Conservation (phyloP, 2,113 vertebrate genomes). For the Eurystomus gularis region DNA sequence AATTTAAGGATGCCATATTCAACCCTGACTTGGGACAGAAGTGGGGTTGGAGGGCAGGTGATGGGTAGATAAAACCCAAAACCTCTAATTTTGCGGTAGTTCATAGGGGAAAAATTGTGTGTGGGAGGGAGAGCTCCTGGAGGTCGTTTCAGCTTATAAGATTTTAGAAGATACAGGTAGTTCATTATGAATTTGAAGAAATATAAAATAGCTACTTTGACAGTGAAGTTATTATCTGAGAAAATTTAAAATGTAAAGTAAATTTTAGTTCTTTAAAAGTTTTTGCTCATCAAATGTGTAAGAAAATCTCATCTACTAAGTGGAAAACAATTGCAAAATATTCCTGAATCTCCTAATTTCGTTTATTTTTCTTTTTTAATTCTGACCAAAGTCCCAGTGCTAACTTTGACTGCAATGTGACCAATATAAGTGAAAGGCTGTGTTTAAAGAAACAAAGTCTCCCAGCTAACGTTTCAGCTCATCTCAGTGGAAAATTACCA, state of each 20-base stretch:
- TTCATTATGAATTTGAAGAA: not conserved
- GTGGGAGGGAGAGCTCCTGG: not conserved
- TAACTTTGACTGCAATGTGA: not conserved
- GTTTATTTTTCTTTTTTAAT: not conserved
- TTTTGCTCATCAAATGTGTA: not conserved
- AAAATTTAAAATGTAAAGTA: not conserved
- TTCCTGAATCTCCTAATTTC: not conserved
- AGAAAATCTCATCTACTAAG: not conserved
- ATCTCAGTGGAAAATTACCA: not conserved
- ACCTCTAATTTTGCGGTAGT: not conserved
- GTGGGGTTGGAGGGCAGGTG: rapidly evolving
- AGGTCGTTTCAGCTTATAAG: not conserved
- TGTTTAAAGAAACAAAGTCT: not conserved
- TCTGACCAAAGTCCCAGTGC: no score
- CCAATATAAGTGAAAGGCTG: not conserved
- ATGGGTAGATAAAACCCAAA: not conserved
- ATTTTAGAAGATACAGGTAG: not conserved
- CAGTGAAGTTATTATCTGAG: not conserved
- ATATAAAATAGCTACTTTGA: not conserved
- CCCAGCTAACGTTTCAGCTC: not conserved
- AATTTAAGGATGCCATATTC: not conserved
- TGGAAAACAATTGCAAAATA: not conserved
- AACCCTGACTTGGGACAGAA: not conserved
- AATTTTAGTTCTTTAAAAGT: not conserved
- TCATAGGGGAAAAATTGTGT: not conserved